Base-by-base conservation (phyloP, 1,140 invertebrate genomes). In the Apis florea region DNA sequence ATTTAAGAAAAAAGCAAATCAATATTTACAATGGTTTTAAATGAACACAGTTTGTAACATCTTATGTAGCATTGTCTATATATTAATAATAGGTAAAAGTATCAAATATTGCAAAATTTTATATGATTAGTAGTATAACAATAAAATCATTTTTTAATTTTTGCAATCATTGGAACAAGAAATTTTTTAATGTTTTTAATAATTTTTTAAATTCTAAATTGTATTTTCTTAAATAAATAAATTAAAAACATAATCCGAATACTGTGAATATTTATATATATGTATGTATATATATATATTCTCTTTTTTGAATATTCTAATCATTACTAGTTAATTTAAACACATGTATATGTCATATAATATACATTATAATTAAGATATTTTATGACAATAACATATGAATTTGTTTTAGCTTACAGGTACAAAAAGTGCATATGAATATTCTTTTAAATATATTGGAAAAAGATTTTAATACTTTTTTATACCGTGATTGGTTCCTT, bases 401-500 rank as follows among this genome's bases (percentile, higher is more conserved):
- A 83, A 58, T 17, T 59, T 73, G 66, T 40, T 47, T 58, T 74
- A 74, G 56, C 66, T 71, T 82, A 89, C 72, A 82, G 77, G 77
- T 88, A 88, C 73, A 71, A 61, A 24, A n/a, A 40, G 53, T 85
- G 64, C 82, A 56, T 67, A 77, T 61, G 53, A 79, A 64, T 61
- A 86, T 56, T 66, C n/a, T 68, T 59, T 54, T 82, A 86, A 85
- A 40, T 54, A 63, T 73, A 79, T 17, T 74, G 75, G 79, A 66
- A 64, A 58, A 74, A 51, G 24, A 61, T 66, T 49, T 54, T 74
- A 74, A 87, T 68, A 69, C 17, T 58, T 47, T 83, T 88, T 91
- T 93, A 95, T 89, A 96, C 95, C 56, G 94, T 95, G 31, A 95
- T 93, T 70, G 95, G 93, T 70, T 24, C 15, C 15, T 13, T 53